A percentile compares a stretch with the other conserved stretches of the same genome.
Evolutionary conservation across 2,113 vertebrate genomes (phyloP).

Genomic region (Bothrops jararaca): DNA sequence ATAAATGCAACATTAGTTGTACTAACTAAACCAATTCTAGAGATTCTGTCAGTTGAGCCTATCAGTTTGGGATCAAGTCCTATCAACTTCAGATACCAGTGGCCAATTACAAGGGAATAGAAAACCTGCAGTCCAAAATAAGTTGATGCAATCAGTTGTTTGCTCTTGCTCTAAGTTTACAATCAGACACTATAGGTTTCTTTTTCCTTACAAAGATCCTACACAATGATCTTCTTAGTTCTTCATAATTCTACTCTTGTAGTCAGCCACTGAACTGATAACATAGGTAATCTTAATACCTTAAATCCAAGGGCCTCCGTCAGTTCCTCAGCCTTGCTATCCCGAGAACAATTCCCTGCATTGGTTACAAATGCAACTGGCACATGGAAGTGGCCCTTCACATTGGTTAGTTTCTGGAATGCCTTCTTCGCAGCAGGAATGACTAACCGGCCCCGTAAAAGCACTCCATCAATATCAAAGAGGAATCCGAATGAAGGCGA

Average conservation of each 20-base stretch:
- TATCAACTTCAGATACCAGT: background rate
- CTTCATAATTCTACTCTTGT: background rate
- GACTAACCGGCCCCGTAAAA: slow-evolving; percentile 82
- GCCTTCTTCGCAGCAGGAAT: slow-evolving; percentile 86
- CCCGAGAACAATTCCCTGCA: slow-evolving; percentile 85
- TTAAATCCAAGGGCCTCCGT: slow-evolving; percentile 81
- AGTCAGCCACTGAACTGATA: background rate
- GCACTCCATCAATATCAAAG: slow-evolving; percentile 92
- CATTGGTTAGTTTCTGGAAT: slow-evolving; percentile 77
- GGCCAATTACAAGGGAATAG: background rate
- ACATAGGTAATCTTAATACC: slow-evolving; percentile 64
- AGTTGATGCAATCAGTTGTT: background rate
- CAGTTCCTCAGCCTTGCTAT: slow-evolving; percentile 83
- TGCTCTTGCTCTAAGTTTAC: background rate
- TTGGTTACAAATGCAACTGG: slow-evolving; percentile 95
- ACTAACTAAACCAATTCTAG: background rate
- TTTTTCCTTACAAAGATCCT: background rate
- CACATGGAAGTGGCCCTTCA: slow-evolving; percentile 79
- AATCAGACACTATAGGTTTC: background rate
- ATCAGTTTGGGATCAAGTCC: background rate
- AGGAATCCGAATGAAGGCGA: slow-evolving; percentile 84
- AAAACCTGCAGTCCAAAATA: background rate
- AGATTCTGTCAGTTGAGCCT: background rate
- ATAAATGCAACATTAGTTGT: background rate
- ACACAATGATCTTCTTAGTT: background rate